Base-by-base conservation (phyloP, 2,113 vertebrate species). In the Pithys albifrons region DNA sequence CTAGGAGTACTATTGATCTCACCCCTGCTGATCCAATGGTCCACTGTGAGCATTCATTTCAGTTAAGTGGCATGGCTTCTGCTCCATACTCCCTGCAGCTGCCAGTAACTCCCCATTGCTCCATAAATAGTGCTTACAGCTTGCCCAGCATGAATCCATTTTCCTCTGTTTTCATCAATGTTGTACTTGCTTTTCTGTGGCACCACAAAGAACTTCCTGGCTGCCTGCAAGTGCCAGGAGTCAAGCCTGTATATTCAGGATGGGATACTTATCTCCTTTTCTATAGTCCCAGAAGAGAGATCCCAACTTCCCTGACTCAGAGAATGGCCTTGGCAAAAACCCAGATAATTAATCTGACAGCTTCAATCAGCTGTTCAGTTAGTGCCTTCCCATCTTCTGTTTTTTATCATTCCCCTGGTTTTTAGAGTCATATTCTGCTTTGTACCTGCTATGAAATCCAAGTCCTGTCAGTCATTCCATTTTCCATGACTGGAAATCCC, bases 41-140 rank as follows among this genome's bases (percentile, higher is more conserved):
- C 92, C 88, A 85, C 85, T 87, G 96, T 81, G 93, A 97, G 58
- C 95, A 86, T 94, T 96, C 73, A 94, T 95, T 95, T 94, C 86
- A 92, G 88, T 91, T 95, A 96, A 96, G 95, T 92, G 92, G 90
- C 85, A 81, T 48, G 83, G 92, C 88, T 95, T 94, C 85, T 96
- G 83, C 76, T 95, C 76, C 66, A 65, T 37, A 25, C 73, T 93
- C 92, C 93, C 85, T 9, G 70, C 45, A 24, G 95, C 88, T 96
- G 93, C 73, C 91, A 94, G 90, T 59, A 94, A 94, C 90, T 96
- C 83, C 93, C 93, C 69, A 84, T 81, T 80, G 85, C 88, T 96
- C 92, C 65, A 90, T 93, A 95, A 96, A 94, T 81, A 96, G 85
- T 89, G 88, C 91, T 96, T 92, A 96, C 75, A 80, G 88, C 88